These are phyloP conservation scores for Pangasius larnaudii DNA, from an alignment of 2,797 vertebrate species.

Conservation along the genomic window DNA sequence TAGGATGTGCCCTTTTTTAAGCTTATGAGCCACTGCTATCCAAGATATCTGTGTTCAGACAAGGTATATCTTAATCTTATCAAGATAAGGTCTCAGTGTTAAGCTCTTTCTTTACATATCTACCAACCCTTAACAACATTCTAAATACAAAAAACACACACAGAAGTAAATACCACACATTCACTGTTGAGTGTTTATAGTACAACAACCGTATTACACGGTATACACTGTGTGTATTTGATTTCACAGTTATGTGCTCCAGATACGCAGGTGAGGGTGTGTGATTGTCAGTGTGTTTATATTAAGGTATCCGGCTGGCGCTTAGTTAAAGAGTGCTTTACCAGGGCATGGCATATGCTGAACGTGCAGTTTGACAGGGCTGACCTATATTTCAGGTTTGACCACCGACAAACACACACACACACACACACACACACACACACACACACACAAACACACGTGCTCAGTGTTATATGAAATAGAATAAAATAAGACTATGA, in stretches of 20 bases:
- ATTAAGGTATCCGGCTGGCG: background rate
- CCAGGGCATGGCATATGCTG: conserved; percentile 19
- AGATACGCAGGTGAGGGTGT: background rate
- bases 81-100: too few species aligned
- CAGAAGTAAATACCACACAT: background rate
- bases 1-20: background rate
- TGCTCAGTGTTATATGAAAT: background rate
- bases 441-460: background rate
- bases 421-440: background rate
- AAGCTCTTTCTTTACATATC: background rate
- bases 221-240: background rate
- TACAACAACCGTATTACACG: background rate
- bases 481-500: background rate
- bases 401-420: background rate
- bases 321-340: background rate
- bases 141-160: background rate
- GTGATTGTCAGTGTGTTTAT: background rate
- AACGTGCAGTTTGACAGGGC: conserved; percentile 20
- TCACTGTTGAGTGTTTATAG: background rate
- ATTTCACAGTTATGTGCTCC: background rate
- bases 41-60: background rate
- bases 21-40: background rate
- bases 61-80: background rate
- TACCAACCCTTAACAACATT: background rate
- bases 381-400: conserved; percentile 42